Evolutionary conservation across 2,113 vertebrate species (phyloP), one percentile per base, ranked within the genome.

Genomic region (Scalopus aquaticus): DNA sequence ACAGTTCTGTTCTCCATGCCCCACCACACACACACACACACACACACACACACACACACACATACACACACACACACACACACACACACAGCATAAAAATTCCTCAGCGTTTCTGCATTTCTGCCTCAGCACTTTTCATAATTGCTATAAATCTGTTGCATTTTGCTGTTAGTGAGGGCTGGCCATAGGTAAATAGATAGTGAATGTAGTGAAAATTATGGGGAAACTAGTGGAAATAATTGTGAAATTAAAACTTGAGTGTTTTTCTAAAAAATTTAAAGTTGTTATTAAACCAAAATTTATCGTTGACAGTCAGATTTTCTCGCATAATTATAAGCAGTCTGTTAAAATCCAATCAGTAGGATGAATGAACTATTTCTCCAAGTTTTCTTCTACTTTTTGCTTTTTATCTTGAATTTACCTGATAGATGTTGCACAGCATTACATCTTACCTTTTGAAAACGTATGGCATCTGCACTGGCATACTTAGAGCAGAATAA

Each of bases 61-160:
- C n/a, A n/a, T n/a, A n/a, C n/a, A n/a, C n/a, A n/a, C n/a, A n/a
- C n/a, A n/a, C n/a, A n/a, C n/a, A n/a, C n/a, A n/a, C n/a, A n/a
- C n/a, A n/a, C n/a, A n/a, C 39, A 32, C 37, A 60, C 95, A 56
- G 22, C 54, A 82, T 49, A 51, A 42, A 79, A 91, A 93, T 91
- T 69, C 64, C 84, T 94, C 35, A 58, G 91, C 65, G 39, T 93
- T 93, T 91, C 70, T 80, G 76, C 92, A 93, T 76, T 39, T 65
- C 10, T 54, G 44, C 44, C 44, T 6, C 5, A 5, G 5, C 44
- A 3, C 32, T 90, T 90, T 51, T 92, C 42, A 64, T 96, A 93
- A 94, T 93, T 56, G 58, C 72, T 51, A 37, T 46, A 88, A 60
- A 90, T 82, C 62, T 62, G 46, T 65, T 82, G 0, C 19, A 11